These are phyloP conservation scores for Trissolcus japonicus DNA, from an alignment of 2,888 invertebrate species.

Conservation along the genomic window DNA sequence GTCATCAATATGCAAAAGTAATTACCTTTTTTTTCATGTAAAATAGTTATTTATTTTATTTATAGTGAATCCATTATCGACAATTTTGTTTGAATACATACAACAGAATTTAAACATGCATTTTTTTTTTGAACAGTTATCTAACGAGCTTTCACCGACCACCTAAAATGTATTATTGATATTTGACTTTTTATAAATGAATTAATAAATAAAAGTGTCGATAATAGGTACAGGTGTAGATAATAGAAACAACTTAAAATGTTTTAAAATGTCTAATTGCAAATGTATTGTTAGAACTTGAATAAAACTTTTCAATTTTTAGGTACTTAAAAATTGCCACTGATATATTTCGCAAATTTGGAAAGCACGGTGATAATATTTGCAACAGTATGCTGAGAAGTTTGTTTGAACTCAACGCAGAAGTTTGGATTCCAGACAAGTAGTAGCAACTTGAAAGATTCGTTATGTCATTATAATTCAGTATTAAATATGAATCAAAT, in stretches of 20 bases:
- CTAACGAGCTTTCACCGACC: no score
- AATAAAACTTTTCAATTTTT: conserved; percentile 18
- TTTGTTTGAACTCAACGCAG: conserved; percentile 76
- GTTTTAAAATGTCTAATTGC: neutral
- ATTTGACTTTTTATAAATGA: no score
- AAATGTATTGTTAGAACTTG: neutral
- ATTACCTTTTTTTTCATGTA: conserved; percentile 12
- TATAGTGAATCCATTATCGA: no score
- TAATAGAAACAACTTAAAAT: no score
- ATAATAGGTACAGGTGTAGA: neutral
- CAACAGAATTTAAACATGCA: no score
- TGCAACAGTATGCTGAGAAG: conserved; percentile 77
- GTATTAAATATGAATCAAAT: no score
- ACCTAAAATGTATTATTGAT: no score
- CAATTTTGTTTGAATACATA: no score
- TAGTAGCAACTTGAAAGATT: conserved; percentile 65
- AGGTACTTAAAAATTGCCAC: conserved; percentile 78
- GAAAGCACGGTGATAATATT: conserved; percentile 77
- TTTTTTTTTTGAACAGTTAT: no score
- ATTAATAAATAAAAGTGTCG: no score
- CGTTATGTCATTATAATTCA: no score
- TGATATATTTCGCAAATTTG: conserved; percentile 77
- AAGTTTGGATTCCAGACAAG: conserved; percentile 79
- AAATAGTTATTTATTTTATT: no score
- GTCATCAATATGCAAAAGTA: conserved; percentile 72